Conservation (phyloP, 2,888 invertebrate species). For the Clanis bilineata region DNA sequence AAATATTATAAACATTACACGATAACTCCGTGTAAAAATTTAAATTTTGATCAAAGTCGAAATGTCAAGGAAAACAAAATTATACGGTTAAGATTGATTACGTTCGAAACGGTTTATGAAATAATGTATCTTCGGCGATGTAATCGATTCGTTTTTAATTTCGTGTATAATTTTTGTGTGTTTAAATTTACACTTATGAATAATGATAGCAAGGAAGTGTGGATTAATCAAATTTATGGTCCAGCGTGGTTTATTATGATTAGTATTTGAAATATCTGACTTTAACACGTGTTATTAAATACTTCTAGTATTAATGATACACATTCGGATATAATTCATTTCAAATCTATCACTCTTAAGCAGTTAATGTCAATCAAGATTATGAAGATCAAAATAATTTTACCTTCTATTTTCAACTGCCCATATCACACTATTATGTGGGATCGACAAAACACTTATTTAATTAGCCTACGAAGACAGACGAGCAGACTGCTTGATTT, state of each 20-base stretch:
- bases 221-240: not conserved
- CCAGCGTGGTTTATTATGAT: not conserved
- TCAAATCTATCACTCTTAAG: too few species aligned
- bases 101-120: constrained; percentile 18
- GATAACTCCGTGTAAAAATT: constrained; percentile 16
- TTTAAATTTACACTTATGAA: constrained; percentile 4
- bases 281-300: too few species aligned
- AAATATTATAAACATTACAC: constrained; percentile 16
- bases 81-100: constrained; percentile 21
- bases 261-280: not conserved
- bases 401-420: too few species aligned
- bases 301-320: too few species aligned
- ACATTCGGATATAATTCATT: too few species aligned
- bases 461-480: too few species aligned
- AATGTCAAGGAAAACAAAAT: constrained; percentile 53
- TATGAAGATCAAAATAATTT: too few species aligned
- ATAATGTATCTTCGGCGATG: constrained; percentile 14
- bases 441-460: too few species aligned
- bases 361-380: too few species aligned
- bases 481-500: too few species aligned
- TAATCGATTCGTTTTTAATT: constrained; percentile 11
- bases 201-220: constrained; percentile 9
- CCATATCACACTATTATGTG: too few species aligned
- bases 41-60: constrained; percentile 29
- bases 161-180: constrained; percentile 7